phyloP scores from a whole-genome alignment of 1,140 invertebrate genomes.

The Papilio glaucus region DNA sequence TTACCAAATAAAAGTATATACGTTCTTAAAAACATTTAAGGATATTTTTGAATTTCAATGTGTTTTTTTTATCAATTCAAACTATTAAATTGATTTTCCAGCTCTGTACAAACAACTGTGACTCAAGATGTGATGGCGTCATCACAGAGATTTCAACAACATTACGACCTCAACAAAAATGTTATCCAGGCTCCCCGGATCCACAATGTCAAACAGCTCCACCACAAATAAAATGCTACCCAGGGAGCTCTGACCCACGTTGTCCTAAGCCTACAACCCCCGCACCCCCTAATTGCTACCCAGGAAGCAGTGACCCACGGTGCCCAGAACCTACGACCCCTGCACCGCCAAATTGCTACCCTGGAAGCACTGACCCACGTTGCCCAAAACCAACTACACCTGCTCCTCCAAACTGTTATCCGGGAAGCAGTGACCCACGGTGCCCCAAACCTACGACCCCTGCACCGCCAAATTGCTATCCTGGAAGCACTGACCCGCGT shows the following conservation, averaged over 20 bases:
- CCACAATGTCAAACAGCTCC: slow-evolving; percentile 62
- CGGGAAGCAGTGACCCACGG: slow-evolving; percentile 68
- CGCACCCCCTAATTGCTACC: slow-evolving; percentile 68
- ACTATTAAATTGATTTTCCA: slow-evolving; percentile 41
- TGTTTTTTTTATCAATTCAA: neutral
- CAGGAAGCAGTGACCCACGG: slow-evolving; percentile 74
- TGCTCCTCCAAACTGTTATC: slow-evolving; percentile 59
- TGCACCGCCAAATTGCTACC: slow-evolving; percentile 58
- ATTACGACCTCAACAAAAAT: slow-evolving; percentile 52
- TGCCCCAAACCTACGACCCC: slow-evolving; percentile 60
- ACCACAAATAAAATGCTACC: slow-evolving; percentile 59
- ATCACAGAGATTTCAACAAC: slow-evolving; percentile 63
- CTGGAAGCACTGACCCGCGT: slow-evolving; percentile 74
- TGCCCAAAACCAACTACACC: slow-evolving; percentile 69
- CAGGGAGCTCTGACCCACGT: slow-evolving; percentile 68
- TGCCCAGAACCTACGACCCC: slow-evolving; percentile 36
- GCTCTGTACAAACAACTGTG: slow-evolving; percentile 75
- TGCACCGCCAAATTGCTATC: slow-evolving; percentile 68
- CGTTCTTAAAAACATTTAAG: no score
- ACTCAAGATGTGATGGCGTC: slow-evolving; percentile 63
- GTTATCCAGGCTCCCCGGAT: slow-evolving; percentile 71
- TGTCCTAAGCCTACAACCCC: slow-evolving; percentile 60
- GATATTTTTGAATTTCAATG: no score
- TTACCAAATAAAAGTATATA: no score
- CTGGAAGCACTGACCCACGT: slow-evolving; percentile 65